These are phyloP conservation scores for Helleia helle DNA, from an alignment of 2,888 invertebrate genomes.

Conservation along the genomic window DNA sequence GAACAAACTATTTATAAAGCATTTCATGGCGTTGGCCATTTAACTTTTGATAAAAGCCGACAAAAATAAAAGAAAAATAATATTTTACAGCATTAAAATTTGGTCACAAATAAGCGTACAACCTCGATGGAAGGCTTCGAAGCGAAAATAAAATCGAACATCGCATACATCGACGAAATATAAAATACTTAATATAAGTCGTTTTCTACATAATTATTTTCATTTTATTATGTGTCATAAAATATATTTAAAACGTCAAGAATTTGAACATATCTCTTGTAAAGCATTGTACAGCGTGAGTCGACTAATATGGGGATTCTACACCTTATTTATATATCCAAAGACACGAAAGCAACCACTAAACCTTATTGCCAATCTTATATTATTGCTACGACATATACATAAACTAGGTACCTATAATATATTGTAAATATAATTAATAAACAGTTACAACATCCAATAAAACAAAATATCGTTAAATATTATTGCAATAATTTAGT, in stretches of 20 bases:
- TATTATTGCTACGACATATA: slow-evolving; percentile 70
- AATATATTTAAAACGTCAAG: slow-evolving; percentile 58
- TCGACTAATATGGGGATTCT: slow-evolving; percentile 32
- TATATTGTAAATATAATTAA: slow-evolving; percentile 50
- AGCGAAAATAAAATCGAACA: slow-evolving; percentile 22
- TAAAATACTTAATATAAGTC: slow-evolving; percentile 37
- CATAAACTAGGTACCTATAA: slow-evolving; percentile 51
- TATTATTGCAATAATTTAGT: slow-evolving; percentile 59
- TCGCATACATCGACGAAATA: slow-evolving; percentile 37
- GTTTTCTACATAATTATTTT: slow-evolving; percentile 43
- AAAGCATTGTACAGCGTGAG: slow-evolving; percentile 64
- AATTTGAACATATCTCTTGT: slow-evolving; percentile 56
- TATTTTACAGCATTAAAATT: not conserved
- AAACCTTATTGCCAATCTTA: slow-evolving; percentile 69
- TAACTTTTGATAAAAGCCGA: not conserved
- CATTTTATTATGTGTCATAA: slow-evolving; percentile 46
- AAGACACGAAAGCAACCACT: slow-evolving; percentile 64
- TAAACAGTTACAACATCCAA: slow-evolving; percentile 66
- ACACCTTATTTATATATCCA: slow-evolving; percentile 40
- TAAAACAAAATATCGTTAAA: slow-evolving; percentile 59
- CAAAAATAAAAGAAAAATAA: not conserved
- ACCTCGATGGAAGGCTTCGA: slow-evolving; percentile 11
- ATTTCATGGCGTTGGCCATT: slow-evolving; percentile 1
- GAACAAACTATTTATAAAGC: not conserved
- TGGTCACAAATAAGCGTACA: slow-evolving; percentile 11